phyloP scores from a whole-genome alignment of 2,888 invertebrate species.

The Dascillus cervinus region DNA sequence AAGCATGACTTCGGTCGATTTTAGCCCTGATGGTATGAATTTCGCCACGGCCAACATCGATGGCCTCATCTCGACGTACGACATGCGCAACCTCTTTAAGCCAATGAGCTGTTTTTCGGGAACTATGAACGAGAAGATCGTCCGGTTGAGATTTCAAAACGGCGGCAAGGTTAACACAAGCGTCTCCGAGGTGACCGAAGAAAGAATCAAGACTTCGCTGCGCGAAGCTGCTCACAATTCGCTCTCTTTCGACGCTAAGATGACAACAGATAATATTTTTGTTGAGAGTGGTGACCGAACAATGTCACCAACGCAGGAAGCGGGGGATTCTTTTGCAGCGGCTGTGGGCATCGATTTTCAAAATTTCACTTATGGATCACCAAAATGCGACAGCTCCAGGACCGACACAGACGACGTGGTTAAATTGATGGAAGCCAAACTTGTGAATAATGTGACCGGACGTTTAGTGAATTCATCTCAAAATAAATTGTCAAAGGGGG shows the following conservation, averaged over 20 bases:
- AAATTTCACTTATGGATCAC: neutral
- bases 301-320: conserved; percentile 7
- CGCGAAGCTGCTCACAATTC: no score
- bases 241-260: no score
- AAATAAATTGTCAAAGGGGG: no score
- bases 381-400: conserved; percentile 8
- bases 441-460: no score
- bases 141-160: conserved; percentile 44
- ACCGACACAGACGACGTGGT: conserved; percentile 12
- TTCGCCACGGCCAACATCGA: conserved; percentile 51
- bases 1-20: conserved; percentile 33
- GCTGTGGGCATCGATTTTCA: conserved; percentile 26
- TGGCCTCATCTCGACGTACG: conserved; percentile 49
- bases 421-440: conserved; percentile 14
- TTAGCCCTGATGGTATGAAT: conserved; percentile 39
- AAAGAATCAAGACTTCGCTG: no score
- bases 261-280: neutral
- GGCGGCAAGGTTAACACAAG: conserved; percentile 4
- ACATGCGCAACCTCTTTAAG: conserved; percentile 46
- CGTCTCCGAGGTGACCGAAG: no score
- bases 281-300: neutral
- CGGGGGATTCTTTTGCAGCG: conserved; percentile 30
- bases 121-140: conserved; percentile 44
- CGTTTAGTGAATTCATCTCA: no score
- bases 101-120: conserved; percentile 45